A percentile compares a stretch with the other conserved stretches of the same genome.
These are phyloP conservation scores for Acipenser oxyrinchus DNA, from an alignment of 2,797 vertebrate species.

Conservation along the genomic window DNA sequence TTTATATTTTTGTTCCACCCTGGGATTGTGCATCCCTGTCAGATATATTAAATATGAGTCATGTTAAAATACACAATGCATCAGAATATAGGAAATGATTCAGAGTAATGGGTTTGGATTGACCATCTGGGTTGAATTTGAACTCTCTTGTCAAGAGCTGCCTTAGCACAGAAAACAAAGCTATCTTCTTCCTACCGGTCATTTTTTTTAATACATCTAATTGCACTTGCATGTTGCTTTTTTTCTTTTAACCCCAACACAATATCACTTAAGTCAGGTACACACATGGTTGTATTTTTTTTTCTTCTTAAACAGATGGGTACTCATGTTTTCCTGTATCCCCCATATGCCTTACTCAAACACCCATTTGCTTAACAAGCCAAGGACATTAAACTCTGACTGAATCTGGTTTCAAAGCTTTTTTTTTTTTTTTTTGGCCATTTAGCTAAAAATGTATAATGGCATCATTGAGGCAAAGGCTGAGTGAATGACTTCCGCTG, in stretches of 20 bases:
- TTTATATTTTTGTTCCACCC: too few species aligned
- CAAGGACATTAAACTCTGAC: conserved; percentile 68
- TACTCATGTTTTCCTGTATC: conserved; percentile 56
- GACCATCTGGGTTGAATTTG: not conserved
- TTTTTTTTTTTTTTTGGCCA: conserved; percentile 38
- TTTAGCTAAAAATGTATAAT: conserved; percentile 57
- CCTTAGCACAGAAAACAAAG: not conserved
- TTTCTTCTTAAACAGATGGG: conserved; percentile 60
- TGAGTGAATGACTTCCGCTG: too few species aligned
- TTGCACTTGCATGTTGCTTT: too few species aligned
- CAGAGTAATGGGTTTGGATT: conserved; percentile 5
- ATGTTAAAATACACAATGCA: not conserved
- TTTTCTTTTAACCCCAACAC: too few species aligned
- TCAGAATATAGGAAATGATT: conserved; percentile 1
- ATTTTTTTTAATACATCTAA: too few species aligned
- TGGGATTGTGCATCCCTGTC: too few species aligned
- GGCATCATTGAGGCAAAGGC: conserved; percentile 32
- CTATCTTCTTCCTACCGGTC: not conserved
- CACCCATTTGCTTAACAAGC: conserved; percentile 69
- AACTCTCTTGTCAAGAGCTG: not conserved
- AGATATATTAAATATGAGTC: too few species aligned
- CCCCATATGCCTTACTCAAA: conserved; percentile 66
- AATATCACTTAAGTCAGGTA: too few species aligned
- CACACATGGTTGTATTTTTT: conserved; percentile 23
- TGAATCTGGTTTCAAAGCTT: conserved; percentile 49